Percentiles rank a stretch among this genome's conserved stretches.
Conservation (phyloP, 23 tunicate species). For the Corella eumyota region DNA sequence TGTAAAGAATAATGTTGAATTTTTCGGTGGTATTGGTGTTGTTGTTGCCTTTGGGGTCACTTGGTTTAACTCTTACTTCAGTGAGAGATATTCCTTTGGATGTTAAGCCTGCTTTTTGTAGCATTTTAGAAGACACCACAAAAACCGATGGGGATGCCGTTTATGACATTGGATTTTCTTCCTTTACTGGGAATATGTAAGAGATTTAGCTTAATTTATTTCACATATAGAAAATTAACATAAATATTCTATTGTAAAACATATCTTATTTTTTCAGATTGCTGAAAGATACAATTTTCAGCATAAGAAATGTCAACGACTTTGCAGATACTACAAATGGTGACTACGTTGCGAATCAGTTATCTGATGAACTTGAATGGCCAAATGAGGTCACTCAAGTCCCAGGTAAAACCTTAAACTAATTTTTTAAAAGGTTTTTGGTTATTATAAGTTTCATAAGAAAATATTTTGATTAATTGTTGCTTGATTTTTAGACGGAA, state of each 20-base stretch:
- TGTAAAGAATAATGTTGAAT: too few species aligned
- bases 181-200: slow-evolving; percentile 50
- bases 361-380: slow-evolving; percentile 64
- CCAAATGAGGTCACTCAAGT: slow-evolving; percentile 83
- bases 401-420: slow-evolving; percentile 41
- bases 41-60: too few species aligned
- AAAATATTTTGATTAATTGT: neutral
- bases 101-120: slow-evolving; percentile 46
- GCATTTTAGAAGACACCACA: slow-evolving; percentile 19
- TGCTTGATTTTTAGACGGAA: slow-evolving; percentile 26
- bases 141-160: slow-evolving; percentile 2
- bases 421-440: neutral
- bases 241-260: neutral
- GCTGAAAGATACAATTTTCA: slow-evolving; percentile 20
- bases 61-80: slow-evolving; percentile 18
- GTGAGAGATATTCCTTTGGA: slow-evolving; percentile 21
- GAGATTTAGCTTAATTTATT: neutral
- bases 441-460: neutral
- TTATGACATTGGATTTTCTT: slow-evolving; percentile 35
- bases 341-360: neutral
- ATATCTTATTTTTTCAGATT: neutral
- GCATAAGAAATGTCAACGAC: slow-evolving; percentile 25
- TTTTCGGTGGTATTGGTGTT: too few species aligned
- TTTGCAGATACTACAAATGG: neutral
- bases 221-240: neutral